Evolutionary conservation across 37 sponge, comb jelly and placozoan genomes (phyloP).

Genomic region (Petrosia ficiformis): DNA sequence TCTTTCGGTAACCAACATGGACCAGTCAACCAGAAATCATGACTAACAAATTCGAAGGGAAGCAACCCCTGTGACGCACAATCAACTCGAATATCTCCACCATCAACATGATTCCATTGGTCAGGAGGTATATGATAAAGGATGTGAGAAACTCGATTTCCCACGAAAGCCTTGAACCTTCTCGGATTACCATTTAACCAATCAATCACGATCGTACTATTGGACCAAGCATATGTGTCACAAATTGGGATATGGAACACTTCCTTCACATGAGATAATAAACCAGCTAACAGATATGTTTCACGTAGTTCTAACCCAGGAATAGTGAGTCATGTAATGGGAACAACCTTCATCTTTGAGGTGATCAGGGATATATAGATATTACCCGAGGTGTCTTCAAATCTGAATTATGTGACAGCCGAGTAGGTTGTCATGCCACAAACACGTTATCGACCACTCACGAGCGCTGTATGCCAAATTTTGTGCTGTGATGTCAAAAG

Average conservation of each 20-base stretch:
- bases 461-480: no score
- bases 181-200: slow-evolving; percentile 20
- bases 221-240: slow-evolving; percentile 7
- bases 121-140: slow-evolving; percentile 10
- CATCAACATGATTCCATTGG: slow-evolving; percentile 11
- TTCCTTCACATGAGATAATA: no score
- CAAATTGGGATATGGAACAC: neutral
- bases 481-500: no score
- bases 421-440: no score
- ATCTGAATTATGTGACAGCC: slow-evolving; percentile 32
- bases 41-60: slow-evolving; percentile 16
- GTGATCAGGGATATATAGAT: slow-evolving; percentile 15
- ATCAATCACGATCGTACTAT: slow-evolving; percentile 2
- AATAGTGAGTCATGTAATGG: neutral
- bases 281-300: no score
- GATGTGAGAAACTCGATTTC: slow-evolving; percentile 9
- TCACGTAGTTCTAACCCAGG: slow-evolving; percentile 5
- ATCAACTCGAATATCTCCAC: slow-evolving; percentile 14
- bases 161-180: slow-evolving; percentile 17
- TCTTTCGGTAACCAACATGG: no score
- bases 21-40: no score
- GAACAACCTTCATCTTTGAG: neutral
- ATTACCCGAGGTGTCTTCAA: slow-evolving; percentile 10
- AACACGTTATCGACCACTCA: no score
- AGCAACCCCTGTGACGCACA: slow-evolving; percentile 7